Evolutionary conservation across 53 echinoderm and acorn worm genomes (phyloP), one percentile per base, ranked within the genome.

Genomic region (Patiria pectinifera): DNA sequence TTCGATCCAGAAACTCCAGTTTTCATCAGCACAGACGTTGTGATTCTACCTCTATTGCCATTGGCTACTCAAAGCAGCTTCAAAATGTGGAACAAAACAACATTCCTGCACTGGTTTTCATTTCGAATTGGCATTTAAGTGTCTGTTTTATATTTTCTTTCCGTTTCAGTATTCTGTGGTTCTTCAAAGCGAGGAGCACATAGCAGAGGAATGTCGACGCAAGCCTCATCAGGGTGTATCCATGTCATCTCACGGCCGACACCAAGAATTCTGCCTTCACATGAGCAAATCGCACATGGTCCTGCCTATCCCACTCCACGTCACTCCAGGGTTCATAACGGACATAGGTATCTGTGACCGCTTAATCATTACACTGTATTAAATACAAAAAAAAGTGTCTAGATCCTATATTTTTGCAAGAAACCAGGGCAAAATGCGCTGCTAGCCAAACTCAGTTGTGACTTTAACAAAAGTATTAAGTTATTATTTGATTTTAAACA

Each of bases 241-340:
- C 2, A 87, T 95, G 62, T 88, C 92, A 6, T 94, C 97, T n/a
- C 95, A 97, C 81, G 95, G 97, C 89, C 94, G 96, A 69, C 99
- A 99, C 82, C 99, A 99, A 80, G 99, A 99, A 72, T 99, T 99
- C 89, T 96, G 99, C 59, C 92, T 99, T 7, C 99, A 99, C 89
- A 91, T 97, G 75, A 92, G 92, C 75, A 97, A 97, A 49, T 97
- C 99, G 0, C 97, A 99, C 91, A 96, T 99, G 96, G 93, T 97
- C 26, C 92, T 99, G 53, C 99, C 99, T 49, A 99, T 99, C 45
- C 99, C 99, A 25, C 91, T 99, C 0, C 97, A 99, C 76, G 94
- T 97, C 71, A 99, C 99, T 10, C 99, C 99, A 3, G 95, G 97
- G 12, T 99, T 99, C 84, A 99, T 99, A 77, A 99, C 99, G n/a